Conservation (phyloP, 2,113 vertebrate species). For the Etheostoma cragini region DNA sequence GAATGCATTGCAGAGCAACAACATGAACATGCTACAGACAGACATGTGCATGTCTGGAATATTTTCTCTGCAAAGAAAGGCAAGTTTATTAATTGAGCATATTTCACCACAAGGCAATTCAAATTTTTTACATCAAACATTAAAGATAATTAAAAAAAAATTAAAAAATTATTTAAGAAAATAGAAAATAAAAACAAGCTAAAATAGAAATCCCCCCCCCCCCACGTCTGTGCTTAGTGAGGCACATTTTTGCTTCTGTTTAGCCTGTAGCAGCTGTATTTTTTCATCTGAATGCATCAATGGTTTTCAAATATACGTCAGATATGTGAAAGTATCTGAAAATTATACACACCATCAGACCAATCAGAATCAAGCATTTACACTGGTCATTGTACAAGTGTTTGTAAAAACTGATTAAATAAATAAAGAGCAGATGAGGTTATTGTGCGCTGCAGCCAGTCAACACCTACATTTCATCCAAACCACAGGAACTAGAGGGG, state of each 20-base stretch:
- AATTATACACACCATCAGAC: not conserved
- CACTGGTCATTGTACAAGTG: constrained; percentile 1
- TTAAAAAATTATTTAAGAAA: too few species aligned
- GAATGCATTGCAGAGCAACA: not conserved
- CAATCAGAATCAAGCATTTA: not conserved
- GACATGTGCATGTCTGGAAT: not conserved
- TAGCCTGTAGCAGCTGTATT: not conserved
- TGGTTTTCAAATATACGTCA: not conserved
- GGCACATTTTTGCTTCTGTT: not conserved
- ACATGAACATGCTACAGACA: not conserved
- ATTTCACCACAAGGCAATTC: too few species aligned
- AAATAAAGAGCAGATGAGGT: constrained; percentile 2
- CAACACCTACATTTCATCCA: constrained; percentile 45
- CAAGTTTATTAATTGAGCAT: too few species aligned
- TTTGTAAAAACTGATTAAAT: constrained; percentile 8
- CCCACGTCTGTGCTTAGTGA: too few species aligned
- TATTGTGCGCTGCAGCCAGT: constrained; percentile 15
- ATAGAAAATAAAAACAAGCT: too few species aligned
- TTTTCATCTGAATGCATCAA: not conserved
- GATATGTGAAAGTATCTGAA: not conserved
- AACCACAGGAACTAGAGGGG: constrained; percentile 37
- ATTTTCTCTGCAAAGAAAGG: not conserved
- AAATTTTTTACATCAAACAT: too few species aligned
- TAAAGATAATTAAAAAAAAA: too few species aligned
- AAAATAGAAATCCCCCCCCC: too few species aligned